These are phyloP conservation scores for Darevskia mixta DNA, from an alignment of 2,797 vertebrate genomes.

Conservation along the genomic window DNA sequence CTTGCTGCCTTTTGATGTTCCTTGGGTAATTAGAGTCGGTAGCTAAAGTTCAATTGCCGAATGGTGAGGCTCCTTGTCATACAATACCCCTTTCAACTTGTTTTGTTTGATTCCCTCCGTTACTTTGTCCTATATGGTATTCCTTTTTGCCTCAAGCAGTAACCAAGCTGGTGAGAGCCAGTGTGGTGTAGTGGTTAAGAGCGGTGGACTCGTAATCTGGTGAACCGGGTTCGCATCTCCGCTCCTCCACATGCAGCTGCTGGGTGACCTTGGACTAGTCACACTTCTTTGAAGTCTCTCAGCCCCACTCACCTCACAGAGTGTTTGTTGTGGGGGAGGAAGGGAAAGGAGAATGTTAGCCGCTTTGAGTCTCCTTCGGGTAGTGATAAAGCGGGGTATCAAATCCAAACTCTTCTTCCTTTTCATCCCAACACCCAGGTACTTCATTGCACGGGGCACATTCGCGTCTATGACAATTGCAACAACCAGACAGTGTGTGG, in stretches of 20 bases:
- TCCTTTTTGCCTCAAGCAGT: background rate
- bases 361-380: too few species aligned
- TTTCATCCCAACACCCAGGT: slow-evolving; percentile 79
- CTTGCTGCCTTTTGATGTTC: background rate
- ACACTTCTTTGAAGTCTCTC: too few species aligned
- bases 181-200: too few species aligned
- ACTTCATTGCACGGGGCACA: slow-evolving; percentile 93
- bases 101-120: background rate
- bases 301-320: too few species aligned
- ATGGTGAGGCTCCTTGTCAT: background rate
- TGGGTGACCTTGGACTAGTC: too few species aligned
- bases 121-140: background rate
- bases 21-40: background rate
- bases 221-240: too few species aligned
- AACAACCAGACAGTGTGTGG: slow-evolving; percentile 81
- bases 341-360: too few species aligned
- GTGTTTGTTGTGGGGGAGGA: too few species aligned
- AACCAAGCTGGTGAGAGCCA: too few species aligned
- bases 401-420: background rate
- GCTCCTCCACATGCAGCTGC: too few species aligned
- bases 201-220: too few species aligned
- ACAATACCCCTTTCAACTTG: background rate
- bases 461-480: slow-evolving; percentile 84
- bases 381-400: too few species aligned
- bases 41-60: background rate